These are phyloP conservation scores for Ganaspis brasiliensis DNA, from an alignment of 2,888 invertebrate species.

Conservation along the genomic window DNA sequence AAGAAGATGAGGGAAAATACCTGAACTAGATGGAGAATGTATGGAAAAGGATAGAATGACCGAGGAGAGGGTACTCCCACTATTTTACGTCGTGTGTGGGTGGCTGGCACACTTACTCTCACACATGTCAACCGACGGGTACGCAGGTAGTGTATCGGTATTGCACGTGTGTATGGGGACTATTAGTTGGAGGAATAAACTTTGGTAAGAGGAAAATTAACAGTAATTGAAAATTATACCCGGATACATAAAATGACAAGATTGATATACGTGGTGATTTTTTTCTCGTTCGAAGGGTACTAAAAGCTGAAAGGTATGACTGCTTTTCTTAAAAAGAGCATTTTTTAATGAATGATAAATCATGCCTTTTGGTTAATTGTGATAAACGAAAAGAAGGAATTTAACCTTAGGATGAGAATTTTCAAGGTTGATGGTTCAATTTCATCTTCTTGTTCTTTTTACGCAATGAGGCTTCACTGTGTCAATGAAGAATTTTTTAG, in stretches of 20 bases:
- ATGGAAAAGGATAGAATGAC: constrained; percentile 39
- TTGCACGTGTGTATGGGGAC: not conserved
- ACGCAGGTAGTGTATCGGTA: no score
- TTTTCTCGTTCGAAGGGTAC: not conserved
- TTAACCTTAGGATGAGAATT: no score
- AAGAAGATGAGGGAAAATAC: constrained; percentile 51
- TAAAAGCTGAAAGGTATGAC: constrained; percentile 10
- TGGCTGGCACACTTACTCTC: constrained; percentile 59
- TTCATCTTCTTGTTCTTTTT: no score
- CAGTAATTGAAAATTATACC: constrained; percentile 37
- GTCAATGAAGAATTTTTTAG: no score
- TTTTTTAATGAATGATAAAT: constrained; percentile 16
- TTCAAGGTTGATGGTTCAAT: no score
- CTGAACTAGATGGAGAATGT: not conserved
- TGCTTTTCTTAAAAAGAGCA: not conserved
- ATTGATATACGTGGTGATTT: constrained; percentile 25
- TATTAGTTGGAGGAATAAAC: constrained; percentile 15
- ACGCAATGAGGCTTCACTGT: no score
- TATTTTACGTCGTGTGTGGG: constrained; percentile 63
- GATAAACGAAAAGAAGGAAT: no score
- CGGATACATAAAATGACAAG: constrained; percentile 20
- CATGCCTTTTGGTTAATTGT: not conserved
- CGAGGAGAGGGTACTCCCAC: constrained; percentile 55
- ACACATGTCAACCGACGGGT: constrained; percentile 49
- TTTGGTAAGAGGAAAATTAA: constrained; percentile 16